Percentiles rank a stretch among this genome's conserved stretches.
phyloP scores from a whole-genome alignment of 2,113 vertebrate species.

The Gasterosteus aculeatus region DNA sequence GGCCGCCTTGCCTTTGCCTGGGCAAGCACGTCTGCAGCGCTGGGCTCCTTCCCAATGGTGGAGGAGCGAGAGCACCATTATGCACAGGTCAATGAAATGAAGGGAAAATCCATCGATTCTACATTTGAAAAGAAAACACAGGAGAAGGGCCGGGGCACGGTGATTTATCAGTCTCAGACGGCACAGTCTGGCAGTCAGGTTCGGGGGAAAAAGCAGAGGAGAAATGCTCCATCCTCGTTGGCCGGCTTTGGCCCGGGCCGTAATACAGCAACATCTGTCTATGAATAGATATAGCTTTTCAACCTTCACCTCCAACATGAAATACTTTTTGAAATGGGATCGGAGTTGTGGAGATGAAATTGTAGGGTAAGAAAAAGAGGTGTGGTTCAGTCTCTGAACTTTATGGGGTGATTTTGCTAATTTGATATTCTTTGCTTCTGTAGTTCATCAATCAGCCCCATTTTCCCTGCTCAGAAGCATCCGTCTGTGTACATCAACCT shows the following conservation, averaged over 20 bases:
- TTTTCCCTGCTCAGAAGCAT: slow-evolving; percentile 69
- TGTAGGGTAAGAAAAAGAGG: slow-evolving; percentile 15
- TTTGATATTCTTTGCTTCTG: slow-evolving; percentile 47
- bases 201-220: slow-evolving; percentile 56
- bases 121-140: slow-evolving; percentile 84
- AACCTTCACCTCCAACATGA: slow-evolving; percentile 32
- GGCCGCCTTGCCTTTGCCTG: slow-evolving; percentile 85
- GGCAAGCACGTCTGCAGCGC: slow-evolving; percentile 70
- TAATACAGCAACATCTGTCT: slow-evolving; percentile 62
- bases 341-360: slow-evolving; percentile 23
- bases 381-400: slow-evolving; percentile 14
- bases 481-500: slow-evolving; percentile 73
- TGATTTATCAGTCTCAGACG: slow-evolving; percentile 81
- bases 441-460: slow-evolving; percentile 76
- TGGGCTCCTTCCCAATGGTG: slow-evolving; percentile 77
- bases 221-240: slow-evolving; percentile 72
- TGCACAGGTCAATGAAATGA: slow-evolving; percentile 93
- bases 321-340: slow-evolving; percentile 32
- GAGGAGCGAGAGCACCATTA: slow-evolving; percentile 92
- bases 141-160: slow-evolving; percentile 76
- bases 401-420: slow-evolving; percentile 36
- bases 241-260: slow-evolving; percentile 58
- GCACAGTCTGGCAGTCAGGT: slow-evolving; percentile 69
- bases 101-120: slow-evolving; percentile 89
- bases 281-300: slow-evolving; percentile 57